phyloP scores from a whole-genome alignment of 2,888 invertebrate species.

The Stegana nigrithorax region DNA sequence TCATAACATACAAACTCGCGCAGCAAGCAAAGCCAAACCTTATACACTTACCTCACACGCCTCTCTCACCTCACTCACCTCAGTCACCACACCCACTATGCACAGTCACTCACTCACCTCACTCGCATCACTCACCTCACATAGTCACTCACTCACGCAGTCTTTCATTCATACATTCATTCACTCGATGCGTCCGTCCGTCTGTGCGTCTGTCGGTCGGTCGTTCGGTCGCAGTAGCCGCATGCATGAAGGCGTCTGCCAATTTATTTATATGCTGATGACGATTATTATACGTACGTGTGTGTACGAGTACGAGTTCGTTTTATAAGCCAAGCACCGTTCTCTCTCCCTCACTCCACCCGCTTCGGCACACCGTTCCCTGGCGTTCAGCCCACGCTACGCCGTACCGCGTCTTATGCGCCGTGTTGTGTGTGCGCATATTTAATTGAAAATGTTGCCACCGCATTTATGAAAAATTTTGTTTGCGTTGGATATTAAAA shows the following conservation, averaged over 20 bases:
- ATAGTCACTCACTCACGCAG: not conserved
- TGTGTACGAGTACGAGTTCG: conserved; percentile 21
- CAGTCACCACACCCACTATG: not conserved
- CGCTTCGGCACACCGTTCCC: not conserved
- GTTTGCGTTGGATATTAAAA: not conserved
- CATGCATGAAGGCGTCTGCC: not conserved
- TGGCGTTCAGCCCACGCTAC: not conserved
- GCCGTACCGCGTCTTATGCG: not conserved
- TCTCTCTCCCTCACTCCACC: not conserved
- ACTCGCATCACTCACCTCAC: not conserved
- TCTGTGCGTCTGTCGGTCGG: too few species aligned
- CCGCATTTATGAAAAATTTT: conserved; percentile 60
- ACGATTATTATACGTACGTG: conserved; percentile 14
- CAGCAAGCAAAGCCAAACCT: not conserved
- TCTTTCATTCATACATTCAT: not conserved
- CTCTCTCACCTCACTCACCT: not conserved
- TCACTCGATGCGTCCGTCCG: too few species aligned
- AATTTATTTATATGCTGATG: conserved; percentile 6
- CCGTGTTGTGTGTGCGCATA: not conserved
- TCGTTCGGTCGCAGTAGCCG: not conserved
- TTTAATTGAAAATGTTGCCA: conserved; percentile 55
- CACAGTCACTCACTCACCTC: not conserved
- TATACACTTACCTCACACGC: not conserved
- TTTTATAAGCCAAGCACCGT: conserved; percentile 20
- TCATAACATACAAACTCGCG: conserved; percentile 1